A percentile compares a stretch with the other conserved stretches of the same genome.
phyloP scores from a whole-genome alignment of 2,888 invertebrate species.

The Dione juno region DNA sequence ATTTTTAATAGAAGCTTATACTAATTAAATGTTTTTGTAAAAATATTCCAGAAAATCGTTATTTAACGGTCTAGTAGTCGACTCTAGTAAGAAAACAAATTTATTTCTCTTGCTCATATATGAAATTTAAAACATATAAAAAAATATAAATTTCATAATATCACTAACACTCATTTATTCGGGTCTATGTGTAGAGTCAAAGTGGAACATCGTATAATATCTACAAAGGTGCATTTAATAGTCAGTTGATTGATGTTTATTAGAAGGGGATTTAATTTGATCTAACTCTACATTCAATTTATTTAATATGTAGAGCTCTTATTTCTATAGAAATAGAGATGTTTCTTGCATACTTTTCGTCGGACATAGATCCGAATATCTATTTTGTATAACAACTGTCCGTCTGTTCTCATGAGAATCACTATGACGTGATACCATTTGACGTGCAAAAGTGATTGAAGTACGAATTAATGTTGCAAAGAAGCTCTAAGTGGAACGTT shows the following conservation, averaged over 20 bases:
- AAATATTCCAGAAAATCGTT: too few species aligned
- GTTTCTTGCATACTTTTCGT: slow-evolving; percentile 18
- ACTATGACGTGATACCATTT: slow-evolving; percentile 58
- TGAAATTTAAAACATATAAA: too few species aligned
- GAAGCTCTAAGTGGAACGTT: slow-evolving; percentile 1
- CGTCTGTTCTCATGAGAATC: slow-evolving; percentile 49
- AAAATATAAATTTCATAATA: too few species aligned
- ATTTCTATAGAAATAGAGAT: slow-evolving; percentile 20
- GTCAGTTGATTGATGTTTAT: slow-evolving; percentile 72
- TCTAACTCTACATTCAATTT: slow-evolving; percentile 32
- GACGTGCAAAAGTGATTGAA: slow-evolving; percentile 50
- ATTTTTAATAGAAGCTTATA: neutral
- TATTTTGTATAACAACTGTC: slow-evolving; percentile 28
- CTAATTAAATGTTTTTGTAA: neutral
- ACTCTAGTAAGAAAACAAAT: too few species aligned
- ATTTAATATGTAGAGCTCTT: slow-evolving; percentile 22
- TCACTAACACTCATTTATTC: neutral
- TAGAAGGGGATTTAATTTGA: slow-evolving; percentile 52
- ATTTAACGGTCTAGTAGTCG: too few species aligned
- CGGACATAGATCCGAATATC: neutral
- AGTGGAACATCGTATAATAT: slow-evolving; percentile 56
- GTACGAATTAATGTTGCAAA: slow-evolving; percentile 31
- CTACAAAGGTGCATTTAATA: slow-evolving; percentile 73
- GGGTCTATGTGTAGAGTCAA: slow-evolving; percentile 31
- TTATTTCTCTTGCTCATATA: too few species aligned